Evolutionary conservation across 2,888 invertebrate species (phyloP), one percentile per base, ranked within the genome.

Genomic region (Calameuta filiformis): DNA sequence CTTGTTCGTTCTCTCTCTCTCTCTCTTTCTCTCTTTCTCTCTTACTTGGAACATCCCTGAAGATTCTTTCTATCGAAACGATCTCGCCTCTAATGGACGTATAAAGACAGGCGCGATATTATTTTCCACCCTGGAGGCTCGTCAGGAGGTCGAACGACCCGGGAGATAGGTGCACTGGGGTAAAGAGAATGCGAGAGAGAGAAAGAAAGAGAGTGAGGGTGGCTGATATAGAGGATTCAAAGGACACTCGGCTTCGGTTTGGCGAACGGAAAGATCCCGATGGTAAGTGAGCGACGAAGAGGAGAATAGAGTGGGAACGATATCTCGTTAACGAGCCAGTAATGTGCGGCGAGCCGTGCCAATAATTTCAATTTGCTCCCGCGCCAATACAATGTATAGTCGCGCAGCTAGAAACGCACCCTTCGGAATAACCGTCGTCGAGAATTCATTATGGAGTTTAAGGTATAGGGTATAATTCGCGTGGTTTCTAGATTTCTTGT

Each of bases 251-350:
- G 69, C 69, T 33, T 68, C 34, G 75, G 23, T 35, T 33, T 68
- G 75, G 68, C 33, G 69, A 73, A 34, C 31, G 35, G 69, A 23
- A 74, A 68, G 77, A 35, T 68, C 75, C 56, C 15, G 23, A 33
- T 69, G 69, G 12, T 71, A 34, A 76, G 73, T 56, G 56, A 56
- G 23, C 15, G 40, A 40, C 56, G 31, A 23, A 34, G 71, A 34
- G 12, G 71, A 34, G 71, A 34, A 71, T 33, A 71, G 71, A 34
- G 71, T 34, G 31, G 81, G 81, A 79, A 81, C 84, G 82, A 85
- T 84, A 84, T 82, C 82, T 82, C 76, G 83, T 81, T 88, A 87
- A 88, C 85, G 87, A 87, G 87, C 83, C 84, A 79, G 85, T 86
- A 88, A 87, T 85, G 85, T 81, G 85, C 84, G 81, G 79, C 78